phyloP scores from a whole-genome alignment of 2,888 invertebrate species.

The Eretmocerus hayati region DNA sequence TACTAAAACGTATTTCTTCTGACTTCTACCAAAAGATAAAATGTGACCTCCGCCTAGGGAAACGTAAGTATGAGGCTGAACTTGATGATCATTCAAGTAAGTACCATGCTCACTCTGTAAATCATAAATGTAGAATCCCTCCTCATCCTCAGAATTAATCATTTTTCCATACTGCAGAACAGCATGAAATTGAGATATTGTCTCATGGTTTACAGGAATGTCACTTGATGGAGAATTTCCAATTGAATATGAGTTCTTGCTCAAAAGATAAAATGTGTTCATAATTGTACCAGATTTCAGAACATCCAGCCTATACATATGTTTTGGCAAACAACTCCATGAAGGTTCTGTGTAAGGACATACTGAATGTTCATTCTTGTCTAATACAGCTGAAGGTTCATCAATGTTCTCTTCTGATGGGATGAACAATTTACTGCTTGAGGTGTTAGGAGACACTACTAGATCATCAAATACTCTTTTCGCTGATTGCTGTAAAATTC shows the following conservation, averaged over 20 bases:
- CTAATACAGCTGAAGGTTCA: too few species aligned
- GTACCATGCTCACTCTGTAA: conserved; percentile 92
- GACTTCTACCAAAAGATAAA: conserved; percentile 84
- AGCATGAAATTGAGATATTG: conserved; percentile 86
- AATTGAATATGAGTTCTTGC: conserved; percentile 68
- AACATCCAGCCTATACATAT: conserved; percentile 71
- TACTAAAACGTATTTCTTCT: conserved; percentile 70
- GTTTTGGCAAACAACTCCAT: conserved; percentile 68
- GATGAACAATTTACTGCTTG: background rate
- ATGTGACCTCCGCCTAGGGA: conserved; percentile 82
- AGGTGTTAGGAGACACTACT: background rate
- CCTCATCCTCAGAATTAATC: conserved; percentile 47
- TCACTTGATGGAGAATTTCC: conserved; percentile 79
- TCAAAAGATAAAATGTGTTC: conserved; percentile 62
- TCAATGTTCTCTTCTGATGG: too few species aligned
- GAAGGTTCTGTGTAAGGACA: conserved; percentile 70
- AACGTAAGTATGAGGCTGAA: conserved; percentile 68
- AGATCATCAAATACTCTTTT: background rate
- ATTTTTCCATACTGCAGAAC: conserved; percentile 77
- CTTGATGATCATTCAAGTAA: conserved; percentile 74
- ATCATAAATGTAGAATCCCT: conserved; percentile 89
- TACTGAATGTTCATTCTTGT: conserved; percentile 45
- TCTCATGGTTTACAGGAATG: conserved; percentile 83
- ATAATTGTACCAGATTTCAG: conserved; percentile 81
- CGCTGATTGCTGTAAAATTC: conserved; percentile 1